Evolutionary conservation across 2,797 vertebrate species (phyloP).

Genomic region (Anguilla obscura): DNA sequence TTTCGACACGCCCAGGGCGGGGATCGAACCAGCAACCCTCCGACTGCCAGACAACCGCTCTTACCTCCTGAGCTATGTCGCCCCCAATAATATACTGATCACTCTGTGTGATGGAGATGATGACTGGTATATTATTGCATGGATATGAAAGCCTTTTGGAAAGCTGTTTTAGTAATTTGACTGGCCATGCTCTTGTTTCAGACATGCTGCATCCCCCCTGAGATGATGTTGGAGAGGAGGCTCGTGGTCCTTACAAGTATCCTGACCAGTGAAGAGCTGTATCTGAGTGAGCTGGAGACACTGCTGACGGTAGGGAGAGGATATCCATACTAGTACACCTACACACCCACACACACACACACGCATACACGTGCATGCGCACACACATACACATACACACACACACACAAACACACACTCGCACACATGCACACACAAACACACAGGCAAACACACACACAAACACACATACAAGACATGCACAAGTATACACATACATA

Average conservation of each 20-base stretch:
- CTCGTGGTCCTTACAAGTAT: constrained; percentile 65
- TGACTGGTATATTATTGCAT: background rate
- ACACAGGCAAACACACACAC: background rate
- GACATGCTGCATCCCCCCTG: constrained; percentile 51
- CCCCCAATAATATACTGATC: background rate
- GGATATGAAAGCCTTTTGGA: background rate
- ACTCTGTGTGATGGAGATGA: background rate
- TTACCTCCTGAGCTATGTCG: too few relatives aligned
- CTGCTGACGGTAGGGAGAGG: constrained; percentile 64
- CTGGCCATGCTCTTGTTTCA: constrained; percentile 38
- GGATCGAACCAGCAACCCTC: too few relatives aligned
- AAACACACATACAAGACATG: background rate
- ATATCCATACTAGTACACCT: background rate
- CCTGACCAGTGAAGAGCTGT: constrained; percentile 69
- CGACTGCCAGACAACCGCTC: too few relatives aligned
- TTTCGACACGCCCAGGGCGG: too few relatives aligned
- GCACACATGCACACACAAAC: background rate
- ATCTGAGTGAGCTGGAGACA: constrained; percentile 70
- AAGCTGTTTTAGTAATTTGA: background rate
- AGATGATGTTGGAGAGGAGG: constrained; percentile 65
- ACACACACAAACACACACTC: too few relatives aligned
- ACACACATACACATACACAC: background rate
- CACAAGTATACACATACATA: background rate
- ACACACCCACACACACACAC: background rate
- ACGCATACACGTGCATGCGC: too few relatives aligned